Evolutionary conservation across 37 sponge, comb jelly and placozoan genomes (phyloP).

Genomic region (Agelas oroides): DNA sequence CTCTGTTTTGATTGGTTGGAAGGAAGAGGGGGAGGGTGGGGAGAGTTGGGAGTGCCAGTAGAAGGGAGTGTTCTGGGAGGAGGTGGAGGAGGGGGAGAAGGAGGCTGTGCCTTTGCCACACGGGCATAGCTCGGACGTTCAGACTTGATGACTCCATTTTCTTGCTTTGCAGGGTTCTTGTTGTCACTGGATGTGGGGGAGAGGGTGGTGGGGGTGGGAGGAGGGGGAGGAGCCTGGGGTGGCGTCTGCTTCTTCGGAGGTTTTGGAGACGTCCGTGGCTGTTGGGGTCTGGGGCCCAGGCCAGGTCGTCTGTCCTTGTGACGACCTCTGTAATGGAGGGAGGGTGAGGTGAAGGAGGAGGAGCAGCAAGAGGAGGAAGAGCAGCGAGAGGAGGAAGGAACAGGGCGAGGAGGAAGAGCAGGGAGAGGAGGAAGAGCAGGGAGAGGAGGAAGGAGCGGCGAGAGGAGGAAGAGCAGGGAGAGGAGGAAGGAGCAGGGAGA

Average conservation of each 20-base stretch:
- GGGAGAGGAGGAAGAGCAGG: neutral
- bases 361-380: neutral
- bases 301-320: neutral
- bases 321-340: neutral
- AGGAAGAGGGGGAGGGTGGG: too few species aligned
- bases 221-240: constrained; percentile 37
- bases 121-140: constrained; percentile 73
- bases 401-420: too few species aligned
- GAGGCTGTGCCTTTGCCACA: constrained; percentile 39
- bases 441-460: too few species aligned
- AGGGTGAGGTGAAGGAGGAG: neutral
- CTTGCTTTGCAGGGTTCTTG: neutral
- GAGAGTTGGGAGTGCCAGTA: too few species aligned
- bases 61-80: too few species aligned
- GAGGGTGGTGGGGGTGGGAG: constrained; percentile 21
- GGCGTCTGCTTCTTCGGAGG: constrained; percentile 16
- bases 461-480: too few species aligned
- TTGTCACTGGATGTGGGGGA: neutral
- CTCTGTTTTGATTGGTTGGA: too few species aligned
- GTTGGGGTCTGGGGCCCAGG: neutral
- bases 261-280: constrained; percentile 33
- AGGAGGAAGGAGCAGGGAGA: too few species aligned
- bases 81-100: neutral
- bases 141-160: neutral
- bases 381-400: neutral